Evolutionary conservation across 2,888 invertebrate species (phyloP).

Genomic region (Netelia fuscicornis): DNA sequence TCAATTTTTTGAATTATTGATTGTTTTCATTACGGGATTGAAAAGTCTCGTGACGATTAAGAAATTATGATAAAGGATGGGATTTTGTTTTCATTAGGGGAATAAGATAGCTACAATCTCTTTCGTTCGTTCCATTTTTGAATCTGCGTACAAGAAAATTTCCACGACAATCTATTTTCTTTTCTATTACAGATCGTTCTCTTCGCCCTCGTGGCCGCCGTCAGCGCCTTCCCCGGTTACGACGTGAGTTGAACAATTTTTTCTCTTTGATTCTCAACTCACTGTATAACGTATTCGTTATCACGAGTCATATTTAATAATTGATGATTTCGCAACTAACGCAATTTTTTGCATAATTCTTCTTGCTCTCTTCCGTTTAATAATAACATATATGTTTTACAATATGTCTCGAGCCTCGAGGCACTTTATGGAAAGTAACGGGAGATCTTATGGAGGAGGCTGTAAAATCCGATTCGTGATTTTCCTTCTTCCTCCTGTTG

Average conservation of each 20-base stretch:
- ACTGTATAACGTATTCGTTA: conserved; percentile 66
- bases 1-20: background rate
- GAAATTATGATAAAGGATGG: background rate
- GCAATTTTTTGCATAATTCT: conserved; percentile 1
- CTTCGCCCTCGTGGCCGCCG: conserved; percentile 81
- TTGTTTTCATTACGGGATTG: conserved; percentile 6
- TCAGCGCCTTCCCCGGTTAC: conserved; percentile 80
- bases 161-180: conserved; percentile 8
- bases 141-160: background rate
- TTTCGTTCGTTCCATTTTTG: background rate
- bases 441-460: background rate
- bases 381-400: background rate
- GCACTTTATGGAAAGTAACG: background rate
- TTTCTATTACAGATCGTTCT: conserved; percentile 78
- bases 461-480: conserved; percentile 28
- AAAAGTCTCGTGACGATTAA: background rate
- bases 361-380: background rate
- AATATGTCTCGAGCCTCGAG: conserved; percentile 47
- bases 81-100: too few species aligned
- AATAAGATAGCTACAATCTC: background rate
- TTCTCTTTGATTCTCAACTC: conserved; percentile 22
- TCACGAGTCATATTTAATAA: conserved; percentile 56
- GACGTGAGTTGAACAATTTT: conserved; percentile 69
- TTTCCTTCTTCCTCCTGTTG: conserved; percentile 23
- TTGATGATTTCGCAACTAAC: conserved; percentile 49